These are phyloP conservation scores for Microdon myrmicae DNA, from an alignment of 2,888 invertebrate species.

Conservation along the genomic window DNA sequence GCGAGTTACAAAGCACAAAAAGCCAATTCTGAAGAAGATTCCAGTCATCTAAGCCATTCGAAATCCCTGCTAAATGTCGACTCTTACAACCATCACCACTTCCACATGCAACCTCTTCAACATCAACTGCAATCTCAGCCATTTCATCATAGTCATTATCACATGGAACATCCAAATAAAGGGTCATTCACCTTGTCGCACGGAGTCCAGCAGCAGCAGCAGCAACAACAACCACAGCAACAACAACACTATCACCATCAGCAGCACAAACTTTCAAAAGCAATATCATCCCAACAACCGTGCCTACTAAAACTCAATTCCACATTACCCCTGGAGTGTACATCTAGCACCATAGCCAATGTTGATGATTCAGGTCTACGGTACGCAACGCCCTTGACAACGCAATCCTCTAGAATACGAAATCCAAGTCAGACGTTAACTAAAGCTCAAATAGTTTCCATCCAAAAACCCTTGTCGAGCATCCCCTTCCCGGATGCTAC, in stretches of 20 bases:
- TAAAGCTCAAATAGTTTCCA: conserved; percentile 3
- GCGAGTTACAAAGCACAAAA: conserved; percentile 49
- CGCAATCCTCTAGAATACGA: conserved; percentile 14
- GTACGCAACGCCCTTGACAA: conserved; percentile 18
- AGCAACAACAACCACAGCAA: conserved; percentile 55
- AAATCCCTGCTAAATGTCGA: conserved; percentile 63
- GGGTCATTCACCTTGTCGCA: conserved; percentile 54
- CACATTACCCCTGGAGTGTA: conserved; percentile 3
- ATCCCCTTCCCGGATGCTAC: conserved; percentile 16
- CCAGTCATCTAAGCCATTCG: conserved; percentile 63
- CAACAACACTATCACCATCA: conserved; percentile 56
- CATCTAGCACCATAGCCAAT: conserved; percentile 2
- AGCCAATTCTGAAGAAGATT: conserved; percentile 57
- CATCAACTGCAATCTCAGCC: conserved; percentile 52
- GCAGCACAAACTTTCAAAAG: conserved; percentile 37
- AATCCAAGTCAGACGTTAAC: conserved; percentile 19
- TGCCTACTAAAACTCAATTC: conserved; percentile 11
- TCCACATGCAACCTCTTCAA: conserved; percentile 53
- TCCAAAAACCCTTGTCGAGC: conserved; percentile 4
- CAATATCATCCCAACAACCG: conserved; percentile 2
- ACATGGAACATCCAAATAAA: conserved; percentile 24
- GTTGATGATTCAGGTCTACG: conserved; percentile 20
- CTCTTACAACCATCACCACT: conserved; percentile 26
- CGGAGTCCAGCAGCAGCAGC: conserved; percentile 44
- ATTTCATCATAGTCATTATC: conserved; percentile 33